Base-by-base conservation (phyloP, 1,140 invertebrate genomes). In the Cephus cinctus region DNA sequence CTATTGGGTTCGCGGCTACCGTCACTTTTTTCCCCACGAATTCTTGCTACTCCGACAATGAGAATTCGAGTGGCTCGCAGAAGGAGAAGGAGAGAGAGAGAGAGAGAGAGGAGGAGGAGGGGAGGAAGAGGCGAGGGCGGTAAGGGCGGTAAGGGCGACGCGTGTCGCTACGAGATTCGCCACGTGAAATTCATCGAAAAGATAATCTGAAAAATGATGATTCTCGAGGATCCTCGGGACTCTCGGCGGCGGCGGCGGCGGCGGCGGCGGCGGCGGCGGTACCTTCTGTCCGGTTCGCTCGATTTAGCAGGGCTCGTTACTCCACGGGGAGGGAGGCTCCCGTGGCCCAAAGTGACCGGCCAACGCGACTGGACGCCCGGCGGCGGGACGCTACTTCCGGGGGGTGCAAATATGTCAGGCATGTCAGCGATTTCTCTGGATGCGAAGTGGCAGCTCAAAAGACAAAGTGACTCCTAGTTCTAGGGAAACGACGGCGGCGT, bases 261-360 rank as follows among this genome's bases (percentile, higher is more conserved):
- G n/a, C n/a, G n/a, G n/a, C n/a, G n/a, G n/a, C n/a, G n/a, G n/a
- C n/a, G n/a, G n/a, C n/a, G n/a, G 15, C 47, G 47, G 47, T 40
- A 65, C 60, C 60, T 63, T 69, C 62, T 69, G 62, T 43, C 58
- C 50, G 47, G 35, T 34, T 49, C 50, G 49, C 51, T 67, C 53
- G 52, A 59, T 69, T 66, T 66, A 61, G 54, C 54, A 47, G 52
- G 43, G 35, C 58, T 57, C 55, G 44, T 65, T 63, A 57, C 54
- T 68, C 57, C 54, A 56, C 46, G 16, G 16, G 54, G 45, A 55
- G 43, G 59, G 50, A 42, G 48, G 43, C 48, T 58, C n/a, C n/a
- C 47, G 47, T 51, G 48, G 2, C 50, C 39, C 35, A 54, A 55
- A 55, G 59, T 60, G 60, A 59, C 49, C 55, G 52, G 39, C 36